Evolutionary conservation across 2,113 vertebrate species (phyloP).

Genomic region (cat (Felis catus)): DNA sequence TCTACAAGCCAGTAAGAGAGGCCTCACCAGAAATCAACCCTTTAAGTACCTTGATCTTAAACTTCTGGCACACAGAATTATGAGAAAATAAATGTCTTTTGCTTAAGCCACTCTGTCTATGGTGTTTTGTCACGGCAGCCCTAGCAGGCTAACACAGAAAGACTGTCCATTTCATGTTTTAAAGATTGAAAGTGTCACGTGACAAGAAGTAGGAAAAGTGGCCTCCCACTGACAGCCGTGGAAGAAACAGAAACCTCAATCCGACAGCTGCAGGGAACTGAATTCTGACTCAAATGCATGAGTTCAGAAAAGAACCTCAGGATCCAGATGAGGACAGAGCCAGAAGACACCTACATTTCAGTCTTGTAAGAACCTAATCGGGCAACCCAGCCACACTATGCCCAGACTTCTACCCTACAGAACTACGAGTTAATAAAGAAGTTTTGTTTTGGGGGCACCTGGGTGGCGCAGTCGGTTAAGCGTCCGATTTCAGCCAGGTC

Average conservation of each 20-base stretch:
- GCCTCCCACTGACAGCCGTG: neutral
- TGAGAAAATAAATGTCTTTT: neutral
- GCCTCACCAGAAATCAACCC: neutral
- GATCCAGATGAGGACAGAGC: neutral
- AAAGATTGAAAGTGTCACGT: neutral
- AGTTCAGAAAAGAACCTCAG: neutral
- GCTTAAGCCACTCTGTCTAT: neutral
- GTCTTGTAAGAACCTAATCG: neutral
- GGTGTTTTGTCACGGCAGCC: neutral
- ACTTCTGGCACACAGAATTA: neutral
- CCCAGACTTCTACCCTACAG: neutral
- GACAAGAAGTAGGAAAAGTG: neutral
- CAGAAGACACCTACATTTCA: neutral
- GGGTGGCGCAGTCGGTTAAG: too few species aligned
- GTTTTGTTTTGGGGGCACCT: neutral
- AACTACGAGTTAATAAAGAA: neutral
- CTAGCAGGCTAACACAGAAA: neutral
- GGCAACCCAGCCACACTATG: neutral
- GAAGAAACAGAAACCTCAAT: neutral
- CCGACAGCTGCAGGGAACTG: neutral
- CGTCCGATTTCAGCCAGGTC: too few species aligned
- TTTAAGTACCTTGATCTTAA: neutral
- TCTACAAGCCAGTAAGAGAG: neutral
- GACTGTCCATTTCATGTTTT: neutral
- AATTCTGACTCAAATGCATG: neutral